Conservation (phyloP, 2,888 invertebrate genomes). For the Steinernema hermaphroditum region DNA sequence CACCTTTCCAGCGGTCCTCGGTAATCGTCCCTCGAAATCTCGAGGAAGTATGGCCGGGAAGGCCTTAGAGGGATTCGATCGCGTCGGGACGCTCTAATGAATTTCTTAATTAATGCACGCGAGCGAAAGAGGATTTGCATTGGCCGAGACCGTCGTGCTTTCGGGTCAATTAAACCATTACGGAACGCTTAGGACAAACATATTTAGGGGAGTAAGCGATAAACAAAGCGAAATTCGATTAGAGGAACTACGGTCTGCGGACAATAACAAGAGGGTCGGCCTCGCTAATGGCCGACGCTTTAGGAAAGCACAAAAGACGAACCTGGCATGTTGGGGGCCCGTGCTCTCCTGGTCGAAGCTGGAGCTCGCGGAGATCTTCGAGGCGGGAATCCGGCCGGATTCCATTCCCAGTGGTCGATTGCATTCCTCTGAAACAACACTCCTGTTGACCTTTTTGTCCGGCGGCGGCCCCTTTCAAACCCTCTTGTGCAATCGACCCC, state of each 20-base stretch:
- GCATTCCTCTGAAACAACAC: conserved; percentile 60
- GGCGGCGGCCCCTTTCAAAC: conserved; percentile 12
- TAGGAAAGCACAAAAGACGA: conserved; percentile 20
- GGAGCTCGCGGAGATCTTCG: conserved; percentile 81
- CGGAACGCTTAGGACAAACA: conserved; percentile 14
- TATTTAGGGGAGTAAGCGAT: conserved; percentile 1
- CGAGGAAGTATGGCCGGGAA: neutral
- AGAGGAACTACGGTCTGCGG: neutral
- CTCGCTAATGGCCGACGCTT: neutral
- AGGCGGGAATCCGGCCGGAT: conserved; percentile 79
- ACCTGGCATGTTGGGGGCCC: conserved; percentile 85
- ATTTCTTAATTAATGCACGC: conserved; percentile 28
- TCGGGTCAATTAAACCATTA: conserved; percentile 29
- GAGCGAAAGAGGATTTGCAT: conserved; percentile 30
- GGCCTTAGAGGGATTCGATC: conserved; percentile 3
- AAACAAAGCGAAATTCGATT: conserved; percentile 32
- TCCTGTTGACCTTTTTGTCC: conserved; percentile 18
- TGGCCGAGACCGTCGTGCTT: neutral
- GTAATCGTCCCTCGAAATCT: neutral
- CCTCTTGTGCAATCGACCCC: conserved; percentile 18
- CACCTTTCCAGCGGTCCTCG: conserved; percentile 15
- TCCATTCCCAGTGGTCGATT: conserved; percentile 79
- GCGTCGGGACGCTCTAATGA: neutral
- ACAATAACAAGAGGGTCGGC: neutral
- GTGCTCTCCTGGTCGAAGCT: conserved; percentile 83